Evolutionary conservation across 2,888 invertebrate species (phyloP).

Genomic region (Nycteola revayana): DNA sequence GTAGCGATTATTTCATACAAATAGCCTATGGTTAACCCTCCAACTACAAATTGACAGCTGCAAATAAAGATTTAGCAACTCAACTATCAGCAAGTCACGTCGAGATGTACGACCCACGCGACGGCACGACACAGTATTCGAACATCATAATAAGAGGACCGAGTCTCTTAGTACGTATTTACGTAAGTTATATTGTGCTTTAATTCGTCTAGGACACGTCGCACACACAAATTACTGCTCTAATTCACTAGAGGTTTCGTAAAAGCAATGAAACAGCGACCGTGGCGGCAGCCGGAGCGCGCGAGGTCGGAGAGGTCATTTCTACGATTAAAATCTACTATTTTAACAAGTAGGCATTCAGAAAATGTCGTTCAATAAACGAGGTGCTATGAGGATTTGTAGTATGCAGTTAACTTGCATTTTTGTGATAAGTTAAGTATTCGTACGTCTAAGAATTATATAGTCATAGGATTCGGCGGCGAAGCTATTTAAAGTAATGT

Average conservation of each 20-base stretch:
- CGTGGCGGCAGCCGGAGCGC: conserved; percentile 41
- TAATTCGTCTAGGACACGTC: conserved; percentile 64
- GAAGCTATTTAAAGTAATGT: conserved; percentile 3
- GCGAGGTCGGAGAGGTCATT: conserved; percentile 48
- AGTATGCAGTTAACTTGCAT: too few species aligned
- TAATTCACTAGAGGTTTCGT: conserved; percentile 71
- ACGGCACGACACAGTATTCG: conserved; percentile 1
- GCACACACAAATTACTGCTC: conserved; percentile 74
- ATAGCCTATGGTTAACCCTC: too few species aligned
- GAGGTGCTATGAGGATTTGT: too few species aligned
- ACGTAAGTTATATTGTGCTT: conserved; percentile 34
- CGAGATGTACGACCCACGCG: neutral
- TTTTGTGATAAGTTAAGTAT: too few species aligned
- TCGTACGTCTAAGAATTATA: too few species aligned
- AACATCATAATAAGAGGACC: conserved; percentile 1
- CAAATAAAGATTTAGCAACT: too few species aligned
- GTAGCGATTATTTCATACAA: too few species aligned
- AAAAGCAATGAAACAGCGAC: conserved; percentile 65
- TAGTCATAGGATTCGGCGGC: neutral
- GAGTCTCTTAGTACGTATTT: conserved; percentile 16
- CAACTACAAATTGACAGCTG: too few species aligned
- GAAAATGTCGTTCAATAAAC: neutral
- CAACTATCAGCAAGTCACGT: too few species aligned
- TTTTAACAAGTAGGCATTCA: conserved; percentile 17
- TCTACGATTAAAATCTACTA: conserved; percentile 44